Conservation (phyloP, 2,888 invertebrate genomes). For the Sisyra terminalis region DNA sequence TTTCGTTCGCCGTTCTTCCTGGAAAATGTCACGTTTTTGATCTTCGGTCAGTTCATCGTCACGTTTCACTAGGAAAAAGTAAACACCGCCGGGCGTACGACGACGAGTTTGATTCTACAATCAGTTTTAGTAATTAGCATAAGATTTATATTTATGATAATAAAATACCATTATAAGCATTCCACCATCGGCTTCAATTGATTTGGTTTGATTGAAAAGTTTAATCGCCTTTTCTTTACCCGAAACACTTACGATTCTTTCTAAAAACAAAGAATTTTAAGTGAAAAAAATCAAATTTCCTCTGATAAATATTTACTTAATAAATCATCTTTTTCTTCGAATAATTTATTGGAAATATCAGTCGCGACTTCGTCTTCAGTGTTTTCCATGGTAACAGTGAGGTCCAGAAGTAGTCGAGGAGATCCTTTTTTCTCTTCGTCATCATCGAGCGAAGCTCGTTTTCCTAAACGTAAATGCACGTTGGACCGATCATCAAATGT, state of each 20-base stretch:
- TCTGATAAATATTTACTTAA: slow-evolving; percentile 36
- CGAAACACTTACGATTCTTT: slow-evolving; percentile 48
- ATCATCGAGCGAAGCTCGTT: slow-evolving; percentile 27
- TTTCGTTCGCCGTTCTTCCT: slow-evolving; percentile 29
- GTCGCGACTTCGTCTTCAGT: slow-evolving; percentile 41
- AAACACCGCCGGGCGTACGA: slow-evolving; percentile 76
- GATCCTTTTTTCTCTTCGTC: slow-evolving; percentile 34
- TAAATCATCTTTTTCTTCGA: slow-evolving; percentile 56
- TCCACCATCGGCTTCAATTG: slow-evolving; percentile 70
- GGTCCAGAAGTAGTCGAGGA: slow-evolving; percentile 38
- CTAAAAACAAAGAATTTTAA: slow-evolving; percentile 28
- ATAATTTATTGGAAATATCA: slow-evolving; percentile 57
- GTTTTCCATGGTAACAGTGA: slow-evolving; percentile 33
- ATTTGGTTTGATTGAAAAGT: slow-evolving; percentile 63
- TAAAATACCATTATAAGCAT: slow-evolving; percentile 59
- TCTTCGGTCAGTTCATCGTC: slow-evolving; percentile 47
- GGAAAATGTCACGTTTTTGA: slow-evolving; percentile 50
- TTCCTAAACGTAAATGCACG: slow-evolving; percentile 36
- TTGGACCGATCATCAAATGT: slow-evolving; percentile 39
- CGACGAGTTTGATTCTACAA: slow-evolving; percentile 58
- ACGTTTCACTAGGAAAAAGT: slow-evolving; percentile 62
- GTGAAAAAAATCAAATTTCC: background rate
- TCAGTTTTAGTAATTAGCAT: slow-evolving; percentile 5
- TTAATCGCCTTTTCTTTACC: slow-evolving; percentile 59
- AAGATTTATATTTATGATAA: no score